Evolutionary conservation across 2,797 vertebrate genomes (phyloP), one percentile per base, ranked within the genome.

Genomic region (Amblyraja radiata): DNA sequence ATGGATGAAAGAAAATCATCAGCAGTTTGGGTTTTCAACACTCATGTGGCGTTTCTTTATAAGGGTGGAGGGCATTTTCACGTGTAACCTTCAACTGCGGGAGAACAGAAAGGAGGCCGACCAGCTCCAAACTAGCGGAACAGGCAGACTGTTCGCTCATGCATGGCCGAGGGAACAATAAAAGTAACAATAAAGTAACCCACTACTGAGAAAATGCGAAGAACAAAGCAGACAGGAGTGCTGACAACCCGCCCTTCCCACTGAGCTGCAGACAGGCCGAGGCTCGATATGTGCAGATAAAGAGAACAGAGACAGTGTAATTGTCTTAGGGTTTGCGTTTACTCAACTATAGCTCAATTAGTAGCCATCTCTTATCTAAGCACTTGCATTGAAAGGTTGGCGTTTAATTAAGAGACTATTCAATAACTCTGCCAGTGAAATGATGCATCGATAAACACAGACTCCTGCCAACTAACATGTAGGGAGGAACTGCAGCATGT

Each of bases 71-170:
- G 98, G 98, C 97, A 97, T 98, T 97, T 94, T 96, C 96, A 96
- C 96, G 97, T 97, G 97, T 96, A 98, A 99, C 98, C 98, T 99
- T 98, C 97, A 97, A 98, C 96, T 98, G 97, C 98, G 98, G 97
- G 98, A 97, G 98, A 98, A 98, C 96, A 97, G 97, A 98, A 99
- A 99, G 98, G 97, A 98, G 97, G 96, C 98, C 98, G 97, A 98
- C 98, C 97, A 98, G 97, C 97, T 98, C 96, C 97, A 98, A 98
- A 98, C 97, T 97, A 98, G 97, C 98, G 98, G 98, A 98, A 99
- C 98, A 98, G 98, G 97, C 97, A 98, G 98, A 98, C 97, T 97
- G 98, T 97, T 98, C 98, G 96, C 97, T 99, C 98, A 99, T 99
- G 98, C 98, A 98, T 99, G 98, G 97, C 97, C 97, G 97, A 97